phyloP scores from a whole-genome alignment of 1,140 invertebrate species.

The Drosophila rufa region DNA sequence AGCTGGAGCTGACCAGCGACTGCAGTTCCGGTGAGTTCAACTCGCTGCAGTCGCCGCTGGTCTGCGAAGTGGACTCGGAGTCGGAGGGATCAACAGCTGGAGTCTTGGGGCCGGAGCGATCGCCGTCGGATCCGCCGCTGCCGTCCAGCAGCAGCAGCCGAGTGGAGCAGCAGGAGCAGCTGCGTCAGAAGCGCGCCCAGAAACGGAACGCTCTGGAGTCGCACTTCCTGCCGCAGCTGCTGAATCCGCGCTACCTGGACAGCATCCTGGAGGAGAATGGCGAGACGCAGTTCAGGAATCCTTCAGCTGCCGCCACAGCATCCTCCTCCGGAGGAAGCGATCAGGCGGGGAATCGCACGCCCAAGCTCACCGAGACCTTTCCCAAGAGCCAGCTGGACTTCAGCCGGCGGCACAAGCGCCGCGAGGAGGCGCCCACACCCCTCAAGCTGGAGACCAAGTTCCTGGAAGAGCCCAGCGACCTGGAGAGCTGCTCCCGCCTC shows the following conservation, averaged over 20 bases:
- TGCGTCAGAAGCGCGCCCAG: conserved; percentile 80
- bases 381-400: conserved; percentile 79
- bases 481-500: conserved; percentile 71
- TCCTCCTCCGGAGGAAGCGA: conserved; percentile 21
- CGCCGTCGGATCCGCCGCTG: conserved; percentile 49
- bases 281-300: conserved; percentile 83
- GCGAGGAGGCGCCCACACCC: conserved; percentile 69
- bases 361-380: conserved; percentile 64
- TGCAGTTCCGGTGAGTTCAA: conserved; percentile 72
- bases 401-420: conserved; percentile 56
- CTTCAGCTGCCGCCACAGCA: not conserved
- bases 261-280: conserved; percentile 88
- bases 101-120: conserved; percentile 16
- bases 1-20: conserved; percentile 70
- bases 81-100: conserved; percentile 40
- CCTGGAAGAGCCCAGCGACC: conserved; percentile 63
- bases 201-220: conserved; percentile 86
- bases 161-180: conserved; percentile 71
- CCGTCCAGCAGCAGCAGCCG: conserved; percentile 45
- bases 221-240: conserved; percentile 86
- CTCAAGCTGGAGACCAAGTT: conserved; percentile 73
- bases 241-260: conserved; percentile 87
- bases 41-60: conserved; percentile 56
- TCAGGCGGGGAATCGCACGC: conserved; percentile 23
- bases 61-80: conserved; percentile 75